Evolutionary conservation across 2,113 vertebrate species (phyloP), one percentile per base, ranked within the genome.

Genomic region (Sebastes fasciatus): DNA sequence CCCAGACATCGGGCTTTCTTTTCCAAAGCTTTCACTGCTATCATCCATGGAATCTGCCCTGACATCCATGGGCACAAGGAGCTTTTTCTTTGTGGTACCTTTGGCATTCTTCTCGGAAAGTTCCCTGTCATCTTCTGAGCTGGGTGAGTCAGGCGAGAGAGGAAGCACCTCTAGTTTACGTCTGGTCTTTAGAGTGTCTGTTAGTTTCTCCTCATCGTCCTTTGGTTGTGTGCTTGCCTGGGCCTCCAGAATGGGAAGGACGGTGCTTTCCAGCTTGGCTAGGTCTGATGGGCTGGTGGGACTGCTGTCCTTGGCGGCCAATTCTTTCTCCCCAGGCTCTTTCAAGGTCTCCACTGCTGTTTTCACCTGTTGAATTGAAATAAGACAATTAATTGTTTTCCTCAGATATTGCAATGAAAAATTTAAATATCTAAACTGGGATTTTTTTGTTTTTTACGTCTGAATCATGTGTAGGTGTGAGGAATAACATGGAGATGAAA

Each of bases 181-280:
- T 52, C 93, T 94, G 26, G 95, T 94, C n/a, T 94, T 96, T 3
- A 93, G 63, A 16, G 95, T 94, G 77, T 94, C 91, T 13, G 88
- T 87, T 74, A 79, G 68, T 70, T 86, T 89, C 62, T 86, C 90
- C 82, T 94, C 84, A 0, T 95, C 94, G 83, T 93, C 76, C 51
- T 94, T 95, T 85, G 94, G 93, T 86, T 96, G 77, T 0, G 95
- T 91, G 91, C 87, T 95, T 88, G 93, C 86, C 89, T 98, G 95
- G 86, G 97, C 96, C 93, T 98, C 97, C 87, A 99, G 96, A 94
- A 99, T 98, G 52, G 97, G 97, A 48, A 99, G 95, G 51, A 99
- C 97, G 0, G 97, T 97, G 87, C 96, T 99, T 92, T 99, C 97
- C 69, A 99, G 82, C 90, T 98, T 99, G 67, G 97, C 96, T 58